phyloP scores from a whole-genome alignment of 2,113 vertebrate species.

The Irena cyanogastra region DNA sequence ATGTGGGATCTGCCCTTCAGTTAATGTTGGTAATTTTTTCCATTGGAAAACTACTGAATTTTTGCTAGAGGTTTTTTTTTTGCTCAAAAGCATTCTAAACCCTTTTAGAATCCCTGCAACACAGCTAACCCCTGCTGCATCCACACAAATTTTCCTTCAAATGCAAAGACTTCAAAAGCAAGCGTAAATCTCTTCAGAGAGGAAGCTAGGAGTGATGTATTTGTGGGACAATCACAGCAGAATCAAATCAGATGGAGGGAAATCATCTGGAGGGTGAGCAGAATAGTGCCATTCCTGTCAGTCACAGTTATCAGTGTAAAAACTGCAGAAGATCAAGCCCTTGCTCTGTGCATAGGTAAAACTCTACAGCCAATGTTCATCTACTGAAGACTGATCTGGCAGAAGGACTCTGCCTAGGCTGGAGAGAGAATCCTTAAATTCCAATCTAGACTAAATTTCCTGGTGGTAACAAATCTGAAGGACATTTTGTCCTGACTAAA shows the following conservation, averaged over 20 bases:
- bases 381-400: not conserved
- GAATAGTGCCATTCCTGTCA: not conserved
- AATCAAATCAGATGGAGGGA: not conserved
- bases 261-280: not conserved
- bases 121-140: not conserved
- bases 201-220: not conserved
- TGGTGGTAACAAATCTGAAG: not conserved
- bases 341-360: not conserved
- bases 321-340: not conserved
- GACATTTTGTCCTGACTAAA: not conserved
- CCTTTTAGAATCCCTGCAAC: not conserved
- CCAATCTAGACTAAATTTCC: not conserved
- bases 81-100: not conserved
- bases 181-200: not conserved
- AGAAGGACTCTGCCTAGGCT: not conserved
- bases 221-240: not conserved
- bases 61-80: not conserved
- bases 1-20: not conserved
- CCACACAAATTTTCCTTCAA: not conserved
- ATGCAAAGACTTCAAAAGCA: not conserved
- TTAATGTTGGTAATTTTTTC: not conserved
- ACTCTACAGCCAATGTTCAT: not conserved
- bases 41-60: not conserved
- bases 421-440: not conserved
- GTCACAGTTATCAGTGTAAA: not conserved